phyloP scores from a whole-genome alignment of 2,113 vertebrate species.

The Nesogale talazaci region DNA sequence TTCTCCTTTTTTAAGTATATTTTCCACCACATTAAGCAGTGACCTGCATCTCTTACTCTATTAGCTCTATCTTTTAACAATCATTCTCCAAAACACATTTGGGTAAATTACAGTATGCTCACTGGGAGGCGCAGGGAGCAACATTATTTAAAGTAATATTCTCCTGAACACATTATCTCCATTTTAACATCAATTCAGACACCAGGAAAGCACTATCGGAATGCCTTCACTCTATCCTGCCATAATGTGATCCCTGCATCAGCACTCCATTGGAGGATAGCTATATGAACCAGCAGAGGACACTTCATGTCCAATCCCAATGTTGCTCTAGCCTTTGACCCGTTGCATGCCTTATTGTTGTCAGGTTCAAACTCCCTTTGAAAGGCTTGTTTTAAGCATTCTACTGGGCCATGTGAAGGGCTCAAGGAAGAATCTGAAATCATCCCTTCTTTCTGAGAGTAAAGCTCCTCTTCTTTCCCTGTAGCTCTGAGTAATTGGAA shows the following conservation, averaged over 20 bases:
- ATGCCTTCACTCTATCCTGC: neutral
- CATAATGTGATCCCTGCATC: neutral
- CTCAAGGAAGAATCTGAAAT: neutral
- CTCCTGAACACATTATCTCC: slow-evolving; percentile 66
- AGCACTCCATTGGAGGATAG: neutral
- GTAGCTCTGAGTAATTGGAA: neutral
- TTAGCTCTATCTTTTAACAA: slow-evolving; percentile 66
- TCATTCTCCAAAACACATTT: slow-evolving; percentile 54
- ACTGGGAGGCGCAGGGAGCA: slow-evolving; percentile 63
- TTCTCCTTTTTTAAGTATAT: slow-evolving; percentile 59
- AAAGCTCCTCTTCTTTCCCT: neutral
- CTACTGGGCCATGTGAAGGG: neutral
- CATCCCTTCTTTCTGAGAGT: neutral
- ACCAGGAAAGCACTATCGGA: slow-evolving; percentile 21
- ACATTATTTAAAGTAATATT: slow-evolving; percentile 71
- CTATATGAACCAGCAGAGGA: neutral
- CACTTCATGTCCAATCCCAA: neutral
- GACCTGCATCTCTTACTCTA: slow-evolving; percentile 55
- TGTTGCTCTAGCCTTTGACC: neutral
- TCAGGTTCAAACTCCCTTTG: neutral
- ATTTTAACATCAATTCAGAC: slow-evolving; percentile 54
- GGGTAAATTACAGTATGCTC: slow-evolving; percentile 51
- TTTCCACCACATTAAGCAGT: slow-evolving; percentile 69
- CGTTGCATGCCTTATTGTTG: neutral
- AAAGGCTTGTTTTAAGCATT: slow-evolving; percentile 21